These are phyloP conservation scores for Caiman crocodilus DNA, from an alignment of 2,797 vertebrate genomes.

Conservation along the genomic window DNA sequence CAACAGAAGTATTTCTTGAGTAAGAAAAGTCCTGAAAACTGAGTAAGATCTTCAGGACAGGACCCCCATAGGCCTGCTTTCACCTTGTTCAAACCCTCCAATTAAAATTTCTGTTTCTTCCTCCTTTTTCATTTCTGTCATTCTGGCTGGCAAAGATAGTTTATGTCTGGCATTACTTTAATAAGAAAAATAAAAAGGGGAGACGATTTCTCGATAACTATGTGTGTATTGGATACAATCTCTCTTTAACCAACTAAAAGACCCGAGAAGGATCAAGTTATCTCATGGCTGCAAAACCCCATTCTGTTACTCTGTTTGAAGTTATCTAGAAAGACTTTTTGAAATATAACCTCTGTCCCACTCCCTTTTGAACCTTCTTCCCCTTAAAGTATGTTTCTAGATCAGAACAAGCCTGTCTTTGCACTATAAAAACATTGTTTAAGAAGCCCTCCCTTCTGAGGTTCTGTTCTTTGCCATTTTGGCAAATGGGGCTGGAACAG, in stretches of 20 bases:
- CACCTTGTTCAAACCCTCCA: neutral
- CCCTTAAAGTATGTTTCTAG: constrained; percentile 57
- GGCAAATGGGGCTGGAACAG: constrained; percentile 62
- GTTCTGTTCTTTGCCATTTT: constrained; percentile 51
- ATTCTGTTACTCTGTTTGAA: constrained; percentile 74
- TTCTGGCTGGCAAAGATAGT: constrained; percentile 48
- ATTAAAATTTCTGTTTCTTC: neutral
- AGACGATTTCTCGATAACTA: constrained; percentile 61
- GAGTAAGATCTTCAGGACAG: neutral
- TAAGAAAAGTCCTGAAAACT: neutral
- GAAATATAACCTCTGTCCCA: constrained; percentile 63
- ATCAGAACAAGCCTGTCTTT: constrained; percentile 50
- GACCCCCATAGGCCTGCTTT: neutral
- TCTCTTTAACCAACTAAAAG: constrained; percentile 58
- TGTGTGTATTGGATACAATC: constrained; percentile 62
- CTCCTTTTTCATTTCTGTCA: constrained; percentile 22
- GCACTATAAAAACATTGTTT: constrained; percentile 44
- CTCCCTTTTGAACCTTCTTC: constrained; percentile 45
- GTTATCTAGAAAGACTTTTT: constrained; percentile 73
- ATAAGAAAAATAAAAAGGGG: constrained; percentile 66
- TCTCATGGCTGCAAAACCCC: constrained; percentile 65
- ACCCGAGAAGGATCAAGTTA: constrained; percentile 69
- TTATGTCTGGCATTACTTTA: constrained; percentile 64
- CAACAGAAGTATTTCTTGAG: neutral
- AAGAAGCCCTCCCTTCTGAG: neutral